Base-by-base conservation (phyloP, 2,888 invertebrate genomes). In the Meloe dianella region DNA sequence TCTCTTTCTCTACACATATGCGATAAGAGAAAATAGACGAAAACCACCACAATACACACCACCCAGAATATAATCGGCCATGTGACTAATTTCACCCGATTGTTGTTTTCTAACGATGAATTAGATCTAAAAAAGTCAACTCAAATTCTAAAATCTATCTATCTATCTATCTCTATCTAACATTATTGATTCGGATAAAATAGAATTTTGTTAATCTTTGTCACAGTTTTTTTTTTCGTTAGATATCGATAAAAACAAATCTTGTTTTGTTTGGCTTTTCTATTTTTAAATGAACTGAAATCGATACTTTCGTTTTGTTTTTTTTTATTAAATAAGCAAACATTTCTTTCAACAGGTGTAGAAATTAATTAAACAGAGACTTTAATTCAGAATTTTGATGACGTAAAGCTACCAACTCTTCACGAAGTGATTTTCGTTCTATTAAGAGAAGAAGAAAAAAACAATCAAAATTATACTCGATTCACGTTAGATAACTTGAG, bases 331-430 rank as follows among this genome's bases (percentile, higher is more conserved):
- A 51, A 24, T 51, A 51, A 24, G 12, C 51, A 51, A 24, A 24
- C 1, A 47, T 20, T 47, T 41, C 10, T 12, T 6, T 41, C 10
- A 41, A n/a, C 41, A 1, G n/a, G n/a, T n/a, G n/a, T n/a, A n/a
- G 8, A 41, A 41, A 41, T 41, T 41, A 47, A 47, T 2, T 2
- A 20, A 47, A 22, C 0, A 47, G 9, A 8, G 51, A 86, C 24
- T 89, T 87, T 60, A 94, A 81, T 67, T 93, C 92, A 1, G 83
- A 81, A 80, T 94, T 94, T 75, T 92, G 91, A 63, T 85, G 86
- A 6, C 90, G 87, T 22, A 93, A 78, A 61, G 84, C 85, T 20
- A 88, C 83, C 3, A 92, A 91, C 76, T 93, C 91, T 0, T 85
- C 84, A 73, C 90, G 89, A 12, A 92, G 83, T 63, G 86, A 85